These are phyloP conservation scores for Etheostoma nigrum DNA, from an alignment of 2,797 vertebrate species.

Conservation along the genomic window DNA sequence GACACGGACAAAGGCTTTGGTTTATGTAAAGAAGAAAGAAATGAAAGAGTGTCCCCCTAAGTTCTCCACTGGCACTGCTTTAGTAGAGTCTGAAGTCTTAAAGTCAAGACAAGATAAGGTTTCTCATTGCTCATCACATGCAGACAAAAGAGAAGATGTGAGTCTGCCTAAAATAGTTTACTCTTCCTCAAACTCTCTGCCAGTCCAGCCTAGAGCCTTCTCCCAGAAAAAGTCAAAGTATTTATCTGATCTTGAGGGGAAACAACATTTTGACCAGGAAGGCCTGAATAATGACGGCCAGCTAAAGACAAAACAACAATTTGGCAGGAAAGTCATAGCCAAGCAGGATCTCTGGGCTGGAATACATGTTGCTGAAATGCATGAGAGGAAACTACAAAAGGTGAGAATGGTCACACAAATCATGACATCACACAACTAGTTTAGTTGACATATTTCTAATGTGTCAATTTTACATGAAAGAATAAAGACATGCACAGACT, in stretches of 20 bases:
- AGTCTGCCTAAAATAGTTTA: conserved; percentile 30
- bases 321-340: conserved; percentile 66
- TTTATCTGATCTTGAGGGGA: conserved; percentile 29
- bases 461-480: conserved; percentile 8
- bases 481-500: conserved; percentile 23
- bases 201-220: conserved; percentile 19
- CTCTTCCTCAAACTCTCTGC: conserved; percentile 44
- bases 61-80: conserved; percentile 49
- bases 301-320: conserved; percentile 66
- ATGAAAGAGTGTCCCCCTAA: conserved; percentile 60
- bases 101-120: conserved; percentile 55
- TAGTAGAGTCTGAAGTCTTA: conserved; percentile 23
- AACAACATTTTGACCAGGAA: conserved; percentile 52
- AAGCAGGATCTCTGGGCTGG: conserved; percentile 66
- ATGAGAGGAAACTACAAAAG: conserved; percentile 80
- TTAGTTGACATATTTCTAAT: not conserved
- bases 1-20: conserved; percentile 27
- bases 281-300: conserved; percentile 64
- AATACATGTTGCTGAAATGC: conserved; percentile 56
- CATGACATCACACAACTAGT: not conserved
- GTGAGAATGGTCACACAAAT: conserved; percentile 54
- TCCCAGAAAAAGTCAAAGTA: conserved; percentile 23
- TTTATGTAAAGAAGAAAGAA: conserved; percentile 47
- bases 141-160: conserved; percentile 40
- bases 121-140: conserved; percentile 32